Evolutionary conservation across 2,888 invertebrate genomes (phyloP).

Genomic region (Amiota minor): DNA sequence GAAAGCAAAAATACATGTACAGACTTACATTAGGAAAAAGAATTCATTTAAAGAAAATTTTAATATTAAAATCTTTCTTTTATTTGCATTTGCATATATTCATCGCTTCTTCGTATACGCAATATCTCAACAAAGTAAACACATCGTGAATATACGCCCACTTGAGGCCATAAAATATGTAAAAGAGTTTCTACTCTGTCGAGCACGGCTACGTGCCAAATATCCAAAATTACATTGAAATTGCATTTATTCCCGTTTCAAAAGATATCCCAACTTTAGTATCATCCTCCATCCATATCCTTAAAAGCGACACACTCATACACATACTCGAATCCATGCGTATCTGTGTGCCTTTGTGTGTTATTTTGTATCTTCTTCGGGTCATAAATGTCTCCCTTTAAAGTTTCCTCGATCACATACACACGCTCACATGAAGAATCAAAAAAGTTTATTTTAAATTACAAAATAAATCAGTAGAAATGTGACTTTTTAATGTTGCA

Average conservation of each 20-base stretch:
- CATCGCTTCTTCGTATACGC: neutral
- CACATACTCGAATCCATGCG: neutral
- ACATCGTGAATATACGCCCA: constrained; percentile 17
- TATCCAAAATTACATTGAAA: constrained; percentile 28
- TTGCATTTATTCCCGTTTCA: neutral
- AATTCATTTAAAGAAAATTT: too few relatives aligned
- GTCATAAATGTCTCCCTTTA: constrained; percentile 56
- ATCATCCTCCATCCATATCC: neutral
- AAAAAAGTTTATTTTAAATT: constrained; percentile 60
- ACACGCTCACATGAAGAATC: constrained; percentile 55
- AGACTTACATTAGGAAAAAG: too few relatives aligned
- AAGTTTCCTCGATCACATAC: constrained; percentile 27
- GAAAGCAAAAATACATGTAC: too few relatives aligned
- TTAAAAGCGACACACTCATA: neutral
- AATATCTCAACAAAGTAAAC: constrained; percentile 26
- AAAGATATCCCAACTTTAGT: constrained; percentile 10
- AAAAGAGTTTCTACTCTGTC: neutral
- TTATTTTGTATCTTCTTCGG: constrained; percentile 31
- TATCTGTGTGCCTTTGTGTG: neutral
- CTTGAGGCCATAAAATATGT: constrained; percentile 36
- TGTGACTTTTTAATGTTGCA: constrained; percentile 66
- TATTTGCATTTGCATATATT: too few relatives aligned
- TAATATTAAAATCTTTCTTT: too few relatives aligned
- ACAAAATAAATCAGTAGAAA: constrained; percentile 65
- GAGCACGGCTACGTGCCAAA: constrained; percentile 30